Evolutionary conservation across 2,888 invertebrate genomes (phyloP).

Genomic region (Drosophila subsilvestris): DNA sequence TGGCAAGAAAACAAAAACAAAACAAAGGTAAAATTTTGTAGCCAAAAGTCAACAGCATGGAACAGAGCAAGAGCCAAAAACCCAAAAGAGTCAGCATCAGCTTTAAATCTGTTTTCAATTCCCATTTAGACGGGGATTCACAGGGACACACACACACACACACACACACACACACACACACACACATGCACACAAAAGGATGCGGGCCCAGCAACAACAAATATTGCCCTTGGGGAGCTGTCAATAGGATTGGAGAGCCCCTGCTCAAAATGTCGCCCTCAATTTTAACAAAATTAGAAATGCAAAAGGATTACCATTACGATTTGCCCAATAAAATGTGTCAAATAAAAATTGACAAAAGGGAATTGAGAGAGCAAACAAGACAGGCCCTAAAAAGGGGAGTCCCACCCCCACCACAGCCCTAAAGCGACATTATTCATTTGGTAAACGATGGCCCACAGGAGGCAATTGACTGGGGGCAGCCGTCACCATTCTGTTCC

Average conservation of each 20-base stretch:
- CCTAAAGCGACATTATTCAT: slow-evolving; percentile 48
- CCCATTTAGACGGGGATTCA: slow-evolving; percentile 50
- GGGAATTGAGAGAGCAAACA: slow-evolving; percentile 36
- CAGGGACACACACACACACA: slow-evolving; percentile 22
- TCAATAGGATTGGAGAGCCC: slow-evolving; percentile 4
- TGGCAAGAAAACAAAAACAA: slow-evolving; percentile 36
- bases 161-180: background rate
- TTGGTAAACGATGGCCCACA: slow-evolving; percentile 45
- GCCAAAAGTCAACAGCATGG: slow-evolving; percentile 38
- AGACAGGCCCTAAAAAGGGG: background rate
- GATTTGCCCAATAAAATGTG: slow-evolving; percentile 69
- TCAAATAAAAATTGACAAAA: slow-evolving; percentile 66
- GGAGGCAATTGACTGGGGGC: slow-evolving; percentile 4
- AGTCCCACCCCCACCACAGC: background rate
- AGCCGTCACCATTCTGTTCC: slow-evolving; percentile 18
- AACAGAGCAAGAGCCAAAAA: slow-evolving; percentile 10
- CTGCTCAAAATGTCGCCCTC: slow-evolving; percentile 45
- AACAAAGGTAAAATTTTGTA: slow-evolving; percentile 27
- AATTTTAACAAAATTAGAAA: slow-evolving; percentile 54
- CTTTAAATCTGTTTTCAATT: slow-evolving; percentile 41
- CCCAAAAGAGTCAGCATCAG: slow-evolving; percentile 31
- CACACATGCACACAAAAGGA: slow-evolving; percentile 6
- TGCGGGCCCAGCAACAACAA: slow-evolving; percentile 1
- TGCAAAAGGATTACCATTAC: slow-evolving; percentile 59
- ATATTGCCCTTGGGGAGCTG: slow-evolving; percentile 50